A percentile compares a stretch with the other conserved stretches of the same genome.
These are phyloP conservation scores for Hypotaenidia philippensis DNA, from an alignment of 2,797 vertebrate species.

Conservation along the genomic window DNA sequence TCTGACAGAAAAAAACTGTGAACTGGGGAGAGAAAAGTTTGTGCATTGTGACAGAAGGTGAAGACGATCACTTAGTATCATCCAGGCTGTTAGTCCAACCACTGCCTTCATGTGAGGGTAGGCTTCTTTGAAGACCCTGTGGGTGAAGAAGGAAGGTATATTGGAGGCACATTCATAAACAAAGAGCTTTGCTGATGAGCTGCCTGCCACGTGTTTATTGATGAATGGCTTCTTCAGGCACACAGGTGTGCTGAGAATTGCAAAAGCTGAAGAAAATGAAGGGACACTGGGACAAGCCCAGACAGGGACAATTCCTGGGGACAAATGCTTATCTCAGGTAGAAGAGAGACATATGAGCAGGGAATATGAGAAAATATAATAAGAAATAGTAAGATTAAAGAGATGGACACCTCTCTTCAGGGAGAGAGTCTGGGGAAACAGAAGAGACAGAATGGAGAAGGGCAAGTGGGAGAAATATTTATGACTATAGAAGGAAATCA, in stretches of 20 bases:
- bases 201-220: neutral
- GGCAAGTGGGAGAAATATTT: neutral
- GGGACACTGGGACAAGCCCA: constrained; percentile 31
- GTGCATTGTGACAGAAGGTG: neutral
- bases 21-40: neutral
- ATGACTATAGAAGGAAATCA: neutral
- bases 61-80: neutral
- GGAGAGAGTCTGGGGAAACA: neutral
- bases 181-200: neutral
- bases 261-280: constrained; percentile 40
- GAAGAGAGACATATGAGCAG: neutral
- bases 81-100: neutral
- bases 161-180: neutral
- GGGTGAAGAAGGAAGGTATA: neutral
- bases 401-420: neutral
- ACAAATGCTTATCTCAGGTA: constrained; percentile 24
- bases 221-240: constrained; percentile 47
- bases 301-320: constrained; percentile 23
- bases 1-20: neutral
- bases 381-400: neutral
- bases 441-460: neutral
- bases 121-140: neutral
- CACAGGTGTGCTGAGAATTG: constrained; percentile 12
- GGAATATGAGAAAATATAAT: neutral
- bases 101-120: neutral